Evolutionary conservation across 2,113 vertebrate species (phyloP).

Genomic region (Semnornis frantzii): DNA sequence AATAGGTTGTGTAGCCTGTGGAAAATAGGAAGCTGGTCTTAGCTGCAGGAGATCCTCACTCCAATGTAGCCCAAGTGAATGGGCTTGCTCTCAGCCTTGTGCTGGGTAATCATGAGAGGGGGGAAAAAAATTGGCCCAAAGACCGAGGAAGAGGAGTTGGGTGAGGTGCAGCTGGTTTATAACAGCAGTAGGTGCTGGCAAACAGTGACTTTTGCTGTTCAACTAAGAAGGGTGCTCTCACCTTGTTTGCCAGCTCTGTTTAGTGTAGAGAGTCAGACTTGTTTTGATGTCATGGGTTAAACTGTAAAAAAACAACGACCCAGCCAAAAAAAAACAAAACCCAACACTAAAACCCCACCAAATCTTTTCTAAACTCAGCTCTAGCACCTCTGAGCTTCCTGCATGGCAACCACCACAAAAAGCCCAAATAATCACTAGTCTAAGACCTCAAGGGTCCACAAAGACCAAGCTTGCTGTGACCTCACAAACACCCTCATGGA

Average conservation of each 20-base stretch:
- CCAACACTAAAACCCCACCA: too few relatives aligned
- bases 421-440: neutral
- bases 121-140: neutral
- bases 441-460: neutral
- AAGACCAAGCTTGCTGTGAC: neutral
- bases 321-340: neutral
- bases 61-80: accelerated
- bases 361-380: neutral
- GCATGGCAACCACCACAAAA: neutral
- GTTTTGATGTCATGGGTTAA: neutral
- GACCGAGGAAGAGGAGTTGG: neutral
- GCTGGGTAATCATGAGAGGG: neutral
- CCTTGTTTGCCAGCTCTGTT: neutral
- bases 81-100: neutral
- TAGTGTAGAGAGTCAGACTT: neutral
- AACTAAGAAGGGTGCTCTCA: neutral
- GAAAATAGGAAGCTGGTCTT: neutral
- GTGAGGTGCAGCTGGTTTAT: neutral
- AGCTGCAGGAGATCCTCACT: neutral
- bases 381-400: neutral
- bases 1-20: neutral
- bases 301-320: neutral
- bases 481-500: neutral
- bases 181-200: neutral
- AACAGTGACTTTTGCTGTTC: neutral